A percentile compares a stretch with the other conserved stretches of the same genome.
These are phyloP conservation scores for Schizotus pectinicornis DNA, from an alignment of 2,888 invertebrate species.

Conservation along the genomic window DNA sequence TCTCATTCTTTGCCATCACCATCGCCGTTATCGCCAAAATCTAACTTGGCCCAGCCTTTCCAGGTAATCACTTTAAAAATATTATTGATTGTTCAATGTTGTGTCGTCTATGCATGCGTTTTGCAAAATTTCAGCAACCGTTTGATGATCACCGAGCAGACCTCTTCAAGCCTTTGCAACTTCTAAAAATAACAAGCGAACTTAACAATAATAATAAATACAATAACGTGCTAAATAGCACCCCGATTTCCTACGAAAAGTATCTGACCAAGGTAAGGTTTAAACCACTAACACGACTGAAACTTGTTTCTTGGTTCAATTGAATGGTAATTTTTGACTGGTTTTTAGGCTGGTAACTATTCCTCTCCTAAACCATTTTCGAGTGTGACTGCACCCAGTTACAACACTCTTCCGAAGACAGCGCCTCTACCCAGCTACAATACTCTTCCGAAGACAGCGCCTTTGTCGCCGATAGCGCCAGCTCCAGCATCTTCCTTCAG, in stretches of 20 bases:
- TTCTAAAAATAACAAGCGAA: conserved; percentile 41
- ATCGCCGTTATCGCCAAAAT: conserved; percentile 67
- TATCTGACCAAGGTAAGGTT: conserved; percentile 48
- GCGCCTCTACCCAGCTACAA: conserved; percentile 25
- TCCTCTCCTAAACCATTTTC: conserved; percentile 67
- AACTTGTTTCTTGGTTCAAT: conserved; percentile 27
- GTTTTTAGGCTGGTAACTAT: conserved; percentile 34
- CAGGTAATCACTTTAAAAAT: conserved; percentile 64
- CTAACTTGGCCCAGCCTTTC: conserved; percentile 69
- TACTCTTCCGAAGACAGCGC: conserved; percentile 41
- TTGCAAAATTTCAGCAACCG: conserved; percentile 28
- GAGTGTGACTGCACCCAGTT: conserved; percentile 61
- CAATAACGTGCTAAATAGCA: conserved; percentile 42
- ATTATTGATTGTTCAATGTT: not conserved
- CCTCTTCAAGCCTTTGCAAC: conserved; percentile 38
- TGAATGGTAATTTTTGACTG: not conserved
- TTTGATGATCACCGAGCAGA: conserved; percentile 41
- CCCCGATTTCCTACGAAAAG: conserved; percentile 50
- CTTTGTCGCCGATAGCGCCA: conserved; percentile 43
- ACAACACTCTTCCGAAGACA: conserved; percentile 35
- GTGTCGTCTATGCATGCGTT: conserved; percentile 30
- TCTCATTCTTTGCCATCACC: conserved; percentile 60
- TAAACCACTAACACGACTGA: conserved; percentile 13
- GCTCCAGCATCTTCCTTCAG: conserved; percentile 49
- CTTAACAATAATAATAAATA: conserved; percentile 32